Base-by-base conservation (phyloP, 2,113 vertebrate genomes). In the Origma solitaria region DNA sequence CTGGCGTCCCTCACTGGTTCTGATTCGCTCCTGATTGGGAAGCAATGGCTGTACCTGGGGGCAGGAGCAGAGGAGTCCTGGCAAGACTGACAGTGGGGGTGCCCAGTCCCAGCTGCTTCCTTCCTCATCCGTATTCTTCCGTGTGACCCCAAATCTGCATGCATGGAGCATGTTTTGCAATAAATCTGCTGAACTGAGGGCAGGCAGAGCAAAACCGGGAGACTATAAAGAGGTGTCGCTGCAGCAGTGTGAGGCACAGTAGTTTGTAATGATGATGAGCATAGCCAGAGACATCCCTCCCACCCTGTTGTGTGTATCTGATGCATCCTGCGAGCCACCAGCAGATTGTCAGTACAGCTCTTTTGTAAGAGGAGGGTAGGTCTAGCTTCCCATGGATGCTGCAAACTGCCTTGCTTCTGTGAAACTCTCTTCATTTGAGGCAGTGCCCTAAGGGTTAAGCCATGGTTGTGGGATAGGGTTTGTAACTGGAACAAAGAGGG, bases 401-500 rank as follows among this genome's bases (percentile, higher is more conserved):
- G 58, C n/a, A 61, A 66, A 53, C 33, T 0, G 22, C 62, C 22
- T 64, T 80, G 50, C 58, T 84, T 70, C 83, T 78, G 18, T 81
- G 72, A 72, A 89, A 60, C 49, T 53, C 42, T 88, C 47, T 82
- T 71, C 45, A 53, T 91, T 82, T 81, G 64, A 92, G 65, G 81
- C 73, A 70, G 90, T 84, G 56, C 73, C 49, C 77, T 38, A 91
- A 95, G 93, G 93, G 92, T 96, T 96, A 96, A 96, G 65, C 69
- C 38, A 75, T 5, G 1, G 51, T 50, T 75, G 60, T 66, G 60
- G 69, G 33, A 30, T 58, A 66, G 86, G 68, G 60, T 89, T 88
- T 86, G 86, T 92, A 84, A 60, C 33, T 51, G 60, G 90, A 96
- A 96, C 95, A 96, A 96, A 96, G 96, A 89, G 35, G 38, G 76